These are phyloP conservation scores for Rosalia funebris DNA, from an alignment of 2,888 invertebrate species.

Conservation along the genomic window DNA sequence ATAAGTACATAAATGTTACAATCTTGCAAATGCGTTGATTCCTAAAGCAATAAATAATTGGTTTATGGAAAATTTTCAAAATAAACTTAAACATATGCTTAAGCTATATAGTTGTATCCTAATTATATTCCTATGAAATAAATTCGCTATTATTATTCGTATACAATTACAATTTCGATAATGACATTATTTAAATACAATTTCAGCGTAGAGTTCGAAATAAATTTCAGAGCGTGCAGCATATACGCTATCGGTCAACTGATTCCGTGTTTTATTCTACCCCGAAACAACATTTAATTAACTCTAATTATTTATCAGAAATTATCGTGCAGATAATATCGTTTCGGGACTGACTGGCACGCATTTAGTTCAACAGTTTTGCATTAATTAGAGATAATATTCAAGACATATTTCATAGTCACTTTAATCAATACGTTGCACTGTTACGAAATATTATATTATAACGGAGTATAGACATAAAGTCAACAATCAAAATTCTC, in stretches of 20 bases:
- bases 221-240: not conserved
- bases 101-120: too few species aligned
- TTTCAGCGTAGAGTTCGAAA: not conserved
- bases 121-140: too few species aligned
- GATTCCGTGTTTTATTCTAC: not conserved
- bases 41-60: too few species aligned
- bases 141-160: too few species aligned
- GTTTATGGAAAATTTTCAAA: too few species aligned
- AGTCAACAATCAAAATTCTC: too few species aligned
- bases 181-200: not conserved
- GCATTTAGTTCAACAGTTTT: not conserved
- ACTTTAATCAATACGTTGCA: not conserved
- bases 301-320: not conserved
- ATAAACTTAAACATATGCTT: too few species aligned
- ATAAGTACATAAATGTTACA: too few species aligned
- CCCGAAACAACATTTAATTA: conserved; percentile 1
- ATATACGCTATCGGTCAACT: not conserved
- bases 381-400: not conserved
- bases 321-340: conserved; percentile 1
- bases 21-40: too few species aligned
- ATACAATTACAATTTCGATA: not conserved
- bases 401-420: not conserved
- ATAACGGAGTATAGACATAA: too few species aligned
- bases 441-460: too few species aligned
- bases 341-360: not conserved